Base-by-base conservation (phyloP, 2,113 vertebrate genomes). In the Triplophysa rosa region DNA sequence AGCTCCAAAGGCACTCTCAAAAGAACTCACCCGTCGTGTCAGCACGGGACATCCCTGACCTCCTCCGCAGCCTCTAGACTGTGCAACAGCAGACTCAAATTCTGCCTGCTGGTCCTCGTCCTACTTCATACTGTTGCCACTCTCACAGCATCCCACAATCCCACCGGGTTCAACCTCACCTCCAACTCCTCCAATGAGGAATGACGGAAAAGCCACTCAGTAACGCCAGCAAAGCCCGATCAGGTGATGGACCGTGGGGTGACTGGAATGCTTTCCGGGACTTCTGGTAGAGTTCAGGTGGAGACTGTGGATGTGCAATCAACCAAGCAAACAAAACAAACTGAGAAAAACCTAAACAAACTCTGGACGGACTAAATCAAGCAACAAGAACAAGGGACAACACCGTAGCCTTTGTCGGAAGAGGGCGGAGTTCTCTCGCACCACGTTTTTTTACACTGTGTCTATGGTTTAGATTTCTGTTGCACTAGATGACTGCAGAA, bases 391-490 rank as follows among this genome's bases (percentile, higher is more conserved):
- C 85, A 84, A 88, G 87, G 90, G 89, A 89, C 90, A 87, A 90
- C 84, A 82, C 91, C 89, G 87, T 94, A 94, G 95, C 95, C 94
- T 97, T 97, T 95, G 94, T 92, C 91, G 93, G 96, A 90, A 90
- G 90, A 89, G 91, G 94, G 96, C 94, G 94, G 93, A 94, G 90
- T 93, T 97, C 94, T 97, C 95, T 96, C 95, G 95, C 95, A 93
- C 94, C 93, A 94, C 80, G 89, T 98, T 99, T 98, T 61, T 99
- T 96, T 98, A 98, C 95, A 96, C 95, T 96, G 96, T 97, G 96
- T 97, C 96, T 95, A 94, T 94, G 94, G 95, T 96, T 93, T 93
- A 91, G 89, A 92, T 94, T 94, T 93, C 91, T 93, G 94, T 97
- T 96, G 95, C 96, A 95, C 94, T 96, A 95, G 95, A 95, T 95